Conservation (phyloP, 1,140 invertebrate species). For the Mycetomoellerius zeteki region DNA sequence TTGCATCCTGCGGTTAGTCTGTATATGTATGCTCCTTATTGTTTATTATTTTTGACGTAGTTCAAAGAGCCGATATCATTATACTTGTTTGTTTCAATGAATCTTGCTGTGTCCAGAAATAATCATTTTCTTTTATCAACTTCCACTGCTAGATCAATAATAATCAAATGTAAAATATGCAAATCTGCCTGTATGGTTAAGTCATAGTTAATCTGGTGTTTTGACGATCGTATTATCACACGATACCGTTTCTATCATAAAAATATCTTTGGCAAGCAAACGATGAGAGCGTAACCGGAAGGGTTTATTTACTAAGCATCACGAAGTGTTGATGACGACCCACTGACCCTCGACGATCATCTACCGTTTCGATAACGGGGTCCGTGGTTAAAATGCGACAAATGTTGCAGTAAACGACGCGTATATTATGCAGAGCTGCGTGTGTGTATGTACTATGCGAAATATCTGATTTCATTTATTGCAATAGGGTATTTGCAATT, state of each 20-base stretch:
- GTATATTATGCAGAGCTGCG: neutral
- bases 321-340: slow-evolving; percentile 8
- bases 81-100: neutral
- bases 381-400: slow-evolving; percentile 12
- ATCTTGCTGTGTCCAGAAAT: neutral
- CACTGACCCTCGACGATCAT: slow-evolving; percentile 45
- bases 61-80: no score
- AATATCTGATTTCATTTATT: neutral
- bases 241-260: neutral
- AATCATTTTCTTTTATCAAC: neutral
- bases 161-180: neutral
- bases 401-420: neutral
- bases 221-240: neutral
- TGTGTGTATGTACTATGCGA: neutral
- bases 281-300: slow-evolving; percentile 38
- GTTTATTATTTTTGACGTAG: no score
- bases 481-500: neutral
- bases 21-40: no score
- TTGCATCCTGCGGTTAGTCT: no score
- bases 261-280: neutral
- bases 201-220: no score
- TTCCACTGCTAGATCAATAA: neutral
- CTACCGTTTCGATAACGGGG: neutral
- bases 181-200: no score
- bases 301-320: slow-evolving; percentile 27